Conservation (phyloP, 2,888 invertebrate genomes). For the Syritta pipiens region DNA sequence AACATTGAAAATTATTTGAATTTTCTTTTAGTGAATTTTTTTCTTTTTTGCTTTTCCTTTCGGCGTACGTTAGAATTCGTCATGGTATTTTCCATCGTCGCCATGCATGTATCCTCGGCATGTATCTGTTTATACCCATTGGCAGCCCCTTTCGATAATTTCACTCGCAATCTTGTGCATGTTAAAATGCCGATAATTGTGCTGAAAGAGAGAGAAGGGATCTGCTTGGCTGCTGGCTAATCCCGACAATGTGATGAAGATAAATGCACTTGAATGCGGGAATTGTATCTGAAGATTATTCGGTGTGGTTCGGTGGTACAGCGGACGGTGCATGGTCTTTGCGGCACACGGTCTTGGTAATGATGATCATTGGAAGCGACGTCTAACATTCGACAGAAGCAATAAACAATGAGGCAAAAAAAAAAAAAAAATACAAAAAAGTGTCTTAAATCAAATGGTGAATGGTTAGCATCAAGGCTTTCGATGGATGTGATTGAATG, state of each 20-base stretch:
- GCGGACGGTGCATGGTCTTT: neutral
- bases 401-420: neutral
- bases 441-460: constrained; percentile 21
- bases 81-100: constrained; percentile 35
- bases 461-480: constrained; percentile 51
- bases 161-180: constrained; percentile 62
- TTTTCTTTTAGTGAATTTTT: constrained; percentile 64
- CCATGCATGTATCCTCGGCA: neutral
- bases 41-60: neutral
- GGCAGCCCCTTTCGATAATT: constrained; percentile 54
- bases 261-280: constrained; percentile 28
- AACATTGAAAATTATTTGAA: constrained; percentile 58
- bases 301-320: neutral
- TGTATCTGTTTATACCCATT: neutral
- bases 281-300: constrained; percentile 27
- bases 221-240: neutral
- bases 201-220: constrained; percentile 23
- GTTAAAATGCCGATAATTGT: constrained; percentile 39
- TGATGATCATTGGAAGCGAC: constrained; percentile 29
- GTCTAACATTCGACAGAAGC: too few relatives aligned
- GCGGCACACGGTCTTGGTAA: too few relatives aligned
- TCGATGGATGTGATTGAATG: constrained; percentile 49
- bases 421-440: neutral
- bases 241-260: constrained; percentile 41
- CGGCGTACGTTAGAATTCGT: constrained; percentile 42